Conservation (phyloP, 2,797 vertebrate genomes). For the Aeoliscus strigatus region DNA sequence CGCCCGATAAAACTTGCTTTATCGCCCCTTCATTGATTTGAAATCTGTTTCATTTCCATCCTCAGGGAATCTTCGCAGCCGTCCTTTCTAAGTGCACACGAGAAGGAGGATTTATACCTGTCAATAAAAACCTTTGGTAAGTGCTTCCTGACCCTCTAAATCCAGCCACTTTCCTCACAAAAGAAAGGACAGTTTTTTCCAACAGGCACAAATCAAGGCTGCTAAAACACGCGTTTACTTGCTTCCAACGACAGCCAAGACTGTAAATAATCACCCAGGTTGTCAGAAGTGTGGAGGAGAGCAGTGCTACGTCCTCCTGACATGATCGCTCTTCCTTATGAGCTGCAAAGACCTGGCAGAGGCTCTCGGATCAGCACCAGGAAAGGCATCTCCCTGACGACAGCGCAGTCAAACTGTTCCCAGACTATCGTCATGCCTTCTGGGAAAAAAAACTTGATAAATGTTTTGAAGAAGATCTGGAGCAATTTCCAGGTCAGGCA, state of each 20-base stretch:
- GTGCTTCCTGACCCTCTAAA: conserved; percentile 79
- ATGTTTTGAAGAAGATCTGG: conserved; percentile 22
- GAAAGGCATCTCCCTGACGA: conserved; percentile 30
- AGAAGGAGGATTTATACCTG: conserved; percentile 80
- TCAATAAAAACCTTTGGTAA: conserved; percentile 81
- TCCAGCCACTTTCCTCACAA: conserved; percentile 72
- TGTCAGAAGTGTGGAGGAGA: conserved; percentile 59
- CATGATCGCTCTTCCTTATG: conserved; percentile 67
- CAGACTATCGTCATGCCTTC: conserved; percentile 24
- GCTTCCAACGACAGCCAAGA: conserved; percentile 65
- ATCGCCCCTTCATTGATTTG: conserved; percentile 67
- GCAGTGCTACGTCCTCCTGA: conserved; percentile 55
- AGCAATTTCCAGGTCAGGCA: conserved; percentile 24
- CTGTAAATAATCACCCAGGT: conserved; percentile 77
- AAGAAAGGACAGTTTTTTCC: conserved; percentile 72
- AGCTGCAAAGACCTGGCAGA: conserved; percentile 43
- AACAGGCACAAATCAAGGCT: conserved; percentile 75
- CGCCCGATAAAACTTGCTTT: conserved; percentile 59
- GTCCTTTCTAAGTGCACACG: conserved; percentile 71
- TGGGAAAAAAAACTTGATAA: conserved; percentile 22
- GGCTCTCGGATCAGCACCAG: conserved; percentile 37
- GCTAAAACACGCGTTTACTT: conserved; percentile 80
- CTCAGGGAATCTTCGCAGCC: conserved; percentile 75
- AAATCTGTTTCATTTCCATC: conserved; percentile 74
- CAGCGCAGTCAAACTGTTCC: conserved; percentile 17